phyloP scores from a whole-genome alignment of 2,113 vertebrate species.

The Nestor notabilis region DNA sequence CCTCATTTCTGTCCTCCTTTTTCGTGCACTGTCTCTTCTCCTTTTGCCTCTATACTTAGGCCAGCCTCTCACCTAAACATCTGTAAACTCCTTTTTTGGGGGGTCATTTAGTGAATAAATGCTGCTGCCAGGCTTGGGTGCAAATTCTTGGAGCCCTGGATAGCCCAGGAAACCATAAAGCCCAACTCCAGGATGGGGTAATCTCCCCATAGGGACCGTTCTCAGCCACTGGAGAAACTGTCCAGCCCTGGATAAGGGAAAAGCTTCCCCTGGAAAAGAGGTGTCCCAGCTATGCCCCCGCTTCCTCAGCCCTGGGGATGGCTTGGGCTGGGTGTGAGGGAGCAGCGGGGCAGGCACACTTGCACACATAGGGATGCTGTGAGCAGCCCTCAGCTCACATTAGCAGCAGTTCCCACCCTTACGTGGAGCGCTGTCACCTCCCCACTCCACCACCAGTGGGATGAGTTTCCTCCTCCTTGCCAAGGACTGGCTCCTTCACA shows the following conservation, averaged over 20 bases:
- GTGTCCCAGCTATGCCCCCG: not conserved
- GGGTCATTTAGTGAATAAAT: not conserved
- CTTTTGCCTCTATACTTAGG: not conserved
- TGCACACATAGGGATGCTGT: not conserved
- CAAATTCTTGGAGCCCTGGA: not conserved
- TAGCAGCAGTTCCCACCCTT: conserved; percentile 12
- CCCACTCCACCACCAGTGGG: not conserved
- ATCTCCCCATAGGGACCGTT: not conserved
- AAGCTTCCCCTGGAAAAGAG: not conserved
- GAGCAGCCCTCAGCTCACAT: conserved; percentile 4
- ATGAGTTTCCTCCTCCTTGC: not conserved
- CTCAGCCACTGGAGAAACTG: not conserved
- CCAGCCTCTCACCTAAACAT: not conserved
- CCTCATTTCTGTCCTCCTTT: not conserved
- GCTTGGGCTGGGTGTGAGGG: not conserved
- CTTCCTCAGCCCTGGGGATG: not conserved
- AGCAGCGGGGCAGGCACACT: not conserved
- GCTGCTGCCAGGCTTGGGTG: not conserved
- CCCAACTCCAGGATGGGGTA: not conserved
- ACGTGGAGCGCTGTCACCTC: not conserved
- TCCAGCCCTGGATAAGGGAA: not conserved
- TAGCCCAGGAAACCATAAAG: not conserved
- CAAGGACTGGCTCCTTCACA: accelerated
- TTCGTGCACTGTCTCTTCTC: not conserved
- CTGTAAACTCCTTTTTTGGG: accelerated